Percentiles rank a stretch among this genome's conserved stretches.
These are phyloP conservation scores for Hypsopygia costalis DNA, from an alignment of 2,888 invertebrate genomes.

Conservation along the genomic window DNA sequence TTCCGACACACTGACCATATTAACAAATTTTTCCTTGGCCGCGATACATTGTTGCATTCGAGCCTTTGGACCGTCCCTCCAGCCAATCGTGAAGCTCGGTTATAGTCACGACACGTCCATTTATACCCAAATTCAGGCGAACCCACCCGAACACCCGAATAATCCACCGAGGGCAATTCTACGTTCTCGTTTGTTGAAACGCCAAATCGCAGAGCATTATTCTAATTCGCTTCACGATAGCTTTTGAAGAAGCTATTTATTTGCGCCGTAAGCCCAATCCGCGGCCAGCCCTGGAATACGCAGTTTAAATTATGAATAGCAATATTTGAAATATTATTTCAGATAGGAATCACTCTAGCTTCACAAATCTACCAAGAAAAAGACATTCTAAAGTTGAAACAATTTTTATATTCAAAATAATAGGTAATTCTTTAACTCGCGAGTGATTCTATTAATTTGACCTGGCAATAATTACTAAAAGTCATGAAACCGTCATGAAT, in stretches of 20 bases:
- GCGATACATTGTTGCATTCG: constrained; percentile 11
- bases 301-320: constrained; percentile 39
- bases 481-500: no score
- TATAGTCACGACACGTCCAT: constrained; percentile 64
- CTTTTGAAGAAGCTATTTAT: constrained; percentile 77
- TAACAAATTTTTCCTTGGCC: not conserved
- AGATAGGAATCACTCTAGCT: constrained; percentile 6
- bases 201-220: constrained; percentile 78
- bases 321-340: constrained; percentile 25
- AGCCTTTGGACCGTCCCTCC: constrained; percentile 11
- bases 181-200: constrained; percentile 74
- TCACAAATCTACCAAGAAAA: no score
- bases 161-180: constrained; percentile 74
- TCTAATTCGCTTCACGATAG: constrained; percentile 76
- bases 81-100: constrained; percentile 11
- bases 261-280: constrained; percentile 61
- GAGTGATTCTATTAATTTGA: no score
- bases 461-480: no score
- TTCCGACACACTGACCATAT: not conserved
- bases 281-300: constrained; percentile 33
- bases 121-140: constrained; percentile 68
- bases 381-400: no score
- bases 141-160: constrained; percentile 62
- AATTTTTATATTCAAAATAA: no score
- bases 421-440: no score